These are phyloP conservation scores for Echinops telfairi DNA, from an alignment of 2,113 vertebrate genomes.

Conservation along the genomic window DNA sequence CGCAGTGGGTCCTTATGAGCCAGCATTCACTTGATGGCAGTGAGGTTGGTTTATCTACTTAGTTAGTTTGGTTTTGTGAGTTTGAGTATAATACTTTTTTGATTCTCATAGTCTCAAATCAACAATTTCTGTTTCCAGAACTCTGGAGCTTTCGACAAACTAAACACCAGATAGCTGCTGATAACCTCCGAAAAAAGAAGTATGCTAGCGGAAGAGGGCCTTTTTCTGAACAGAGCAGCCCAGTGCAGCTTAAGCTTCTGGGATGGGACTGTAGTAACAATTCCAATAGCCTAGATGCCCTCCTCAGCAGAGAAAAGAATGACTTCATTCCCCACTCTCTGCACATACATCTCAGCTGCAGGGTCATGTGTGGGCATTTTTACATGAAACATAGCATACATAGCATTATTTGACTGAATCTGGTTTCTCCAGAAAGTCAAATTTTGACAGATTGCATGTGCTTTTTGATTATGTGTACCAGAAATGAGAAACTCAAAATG, in stretches of 20 bases:
- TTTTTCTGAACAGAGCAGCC: slow-evolving; percentile 36
- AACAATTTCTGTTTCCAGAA: not conserved
- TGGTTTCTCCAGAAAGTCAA: slow-evolving; percentile 23
- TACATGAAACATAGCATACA: slow-evolving; percentile 11
- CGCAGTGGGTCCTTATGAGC: too few species aligned
- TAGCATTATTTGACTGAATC: not conserved
- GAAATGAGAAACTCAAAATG: slow-evolving; percentile 61
- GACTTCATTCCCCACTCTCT: slow-evolving; percentile 31
- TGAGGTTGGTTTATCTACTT: too few species aligned
- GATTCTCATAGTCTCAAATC: not conserved
- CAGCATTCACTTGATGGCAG: too few species aligned
- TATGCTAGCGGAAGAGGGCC: slow-evolving; percentile 8
- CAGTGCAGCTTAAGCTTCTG: not conserved
- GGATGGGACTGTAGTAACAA: not conserved
- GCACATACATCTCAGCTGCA: not conserved
- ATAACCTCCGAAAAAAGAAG: not conserved
- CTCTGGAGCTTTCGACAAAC: not conserved
- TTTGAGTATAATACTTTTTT: too few species aligned
- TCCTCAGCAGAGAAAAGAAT: not conserved
- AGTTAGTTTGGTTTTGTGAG: too few species aligned
- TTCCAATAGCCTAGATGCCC: slow-evolving; percentile 25
- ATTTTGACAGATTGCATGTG: not conserved
- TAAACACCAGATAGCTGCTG: not conserved
- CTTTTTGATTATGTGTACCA: not conserved
- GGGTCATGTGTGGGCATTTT: slow-evolving; percentile 49